A percentile compares a stretch with the other conserved stretches of the same genome.
phyloP scores from a whole-genome alignment of 2,888 invertebrate species.

The Ctena decussata region DNA sequence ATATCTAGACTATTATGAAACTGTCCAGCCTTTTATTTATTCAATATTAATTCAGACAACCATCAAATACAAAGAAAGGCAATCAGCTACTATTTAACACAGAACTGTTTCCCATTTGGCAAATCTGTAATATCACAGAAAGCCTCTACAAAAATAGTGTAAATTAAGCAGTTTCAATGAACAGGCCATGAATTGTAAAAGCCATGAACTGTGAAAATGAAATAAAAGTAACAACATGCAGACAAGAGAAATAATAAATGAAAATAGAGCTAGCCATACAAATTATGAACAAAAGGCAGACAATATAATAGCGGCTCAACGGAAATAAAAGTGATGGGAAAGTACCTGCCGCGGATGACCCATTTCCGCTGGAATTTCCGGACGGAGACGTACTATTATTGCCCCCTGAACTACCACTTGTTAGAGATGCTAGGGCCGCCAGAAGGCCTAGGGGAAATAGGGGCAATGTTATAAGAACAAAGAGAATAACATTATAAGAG shows the following conservation, averaged over 20 bases:
- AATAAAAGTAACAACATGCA: slow-evolving; percentile 8
- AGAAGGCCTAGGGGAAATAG: slow-evolving; percentile 72
- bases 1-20: too few species aligned
- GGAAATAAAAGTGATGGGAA: slow-evolving; percentile 30
- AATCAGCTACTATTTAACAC: too few species aligned
- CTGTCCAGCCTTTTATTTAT: too few species aligned
- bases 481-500: neutral
- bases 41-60: too few species aligned
- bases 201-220: slow-evolving; percentile 1
- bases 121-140: too few species aligned
- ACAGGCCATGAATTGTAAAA: neutral
- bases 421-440: slow-evolving; percentile 78
- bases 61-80: too few species aligned
- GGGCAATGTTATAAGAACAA: neutral
- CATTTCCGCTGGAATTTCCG: slow-evolving; percentile 62
- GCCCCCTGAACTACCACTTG: slow-evolving; percentile 69
- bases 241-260: slow-evolving; percentile 4
- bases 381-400: slow-evolving; percentile 70
- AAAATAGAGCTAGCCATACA: slow-evolving; percentile 18
- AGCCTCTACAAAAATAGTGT: too few species aligned
- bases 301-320: slow-evolving; percentile 69
- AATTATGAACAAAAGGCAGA: slow-evolving; percentile 47
- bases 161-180: slow-evolving; percentile 8
- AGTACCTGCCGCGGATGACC: slow-evolving; percentile 64
- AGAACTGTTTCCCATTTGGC: too few species aligned